phyloP scores from a whole-genome alignment of 2,888 invertebrate species.

The Volucella inanis region DNA sequence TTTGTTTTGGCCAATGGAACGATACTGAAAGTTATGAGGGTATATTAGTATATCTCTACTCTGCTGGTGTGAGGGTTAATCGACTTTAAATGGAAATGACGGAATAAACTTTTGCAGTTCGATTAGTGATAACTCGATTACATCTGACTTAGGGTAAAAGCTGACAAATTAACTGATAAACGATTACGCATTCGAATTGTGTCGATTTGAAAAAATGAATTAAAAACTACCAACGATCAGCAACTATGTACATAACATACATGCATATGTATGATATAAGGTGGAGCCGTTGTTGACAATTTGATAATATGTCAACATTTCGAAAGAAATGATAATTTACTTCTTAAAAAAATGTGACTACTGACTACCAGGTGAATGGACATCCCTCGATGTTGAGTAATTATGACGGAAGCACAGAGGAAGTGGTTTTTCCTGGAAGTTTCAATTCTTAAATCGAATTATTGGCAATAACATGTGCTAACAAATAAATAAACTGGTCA shows the following conservation, averaged over 20 bases:
- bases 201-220: background rate
- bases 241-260: background rate
- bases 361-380: conserved; percentile 27
- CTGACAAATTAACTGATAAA: conserved; percentile 31
- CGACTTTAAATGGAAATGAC: conserved; percentile 63
- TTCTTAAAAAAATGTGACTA: conserved; percentile 30
- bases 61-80: conserved; percentile 27
- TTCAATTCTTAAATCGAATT: background rate
- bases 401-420: conserved; percentile 1
- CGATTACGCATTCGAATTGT: conserved; percentile 32
- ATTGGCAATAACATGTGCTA: no score
- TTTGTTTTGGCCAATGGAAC: background rate
- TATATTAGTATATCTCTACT: conserved; percentile 13
- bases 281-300: conserved; percentile 33
- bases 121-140: conserved; percentile 34
- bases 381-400: conserved; percentile 29
- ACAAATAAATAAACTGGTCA: no score
- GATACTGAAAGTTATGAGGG: background rate
- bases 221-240: no score
- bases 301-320: conserved; percentile 20
- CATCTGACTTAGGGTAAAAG: background rate
- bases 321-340: conserved; percentile 26
- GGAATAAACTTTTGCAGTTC: conserved; percentile 46
- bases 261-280: conserved; percentile 31
- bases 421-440: background rate